phyloP scores from a whole-genome alignment of 1,140 invertebrate species.

The Mamestra configurata region DNA sequence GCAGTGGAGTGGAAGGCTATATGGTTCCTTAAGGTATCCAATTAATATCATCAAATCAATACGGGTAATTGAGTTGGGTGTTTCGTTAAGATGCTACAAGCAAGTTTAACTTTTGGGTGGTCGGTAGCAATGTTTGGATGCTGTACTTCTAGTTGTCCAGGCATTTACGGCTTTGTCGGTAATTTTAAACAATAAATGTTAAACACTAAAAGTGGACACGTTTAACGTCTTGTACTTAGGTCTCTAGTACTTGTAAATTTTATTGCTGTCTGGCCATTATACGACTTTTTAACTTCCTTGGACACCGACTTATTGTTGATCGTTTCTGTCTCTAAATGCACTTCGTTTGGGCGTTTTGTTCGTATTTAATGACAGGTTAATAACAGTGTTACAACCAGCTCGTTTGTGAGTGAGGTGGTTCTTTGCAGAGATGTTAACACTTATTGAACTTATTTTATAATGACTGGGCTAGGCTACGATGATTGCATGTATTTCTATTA shows the following conservation, averaged over 20 bases:
- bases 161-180: conserved; percentile 21
- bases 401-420: background rate
- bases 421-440: background rate
- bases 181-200: conserved; percentile 34
- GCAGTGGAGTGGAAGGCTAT: too few relatives aligned
- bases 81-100: background rate
- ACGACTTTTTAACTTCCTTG: conserved; percentile 23
- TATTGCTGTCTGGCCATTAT: conserved; percentile 26
- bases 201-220: conserved; percentile 37
- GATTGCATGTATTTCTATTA: too few relatives aligned
- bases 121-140: background rate
- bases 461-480: too few relatives aligned
- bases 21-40: too few relatives aligned
- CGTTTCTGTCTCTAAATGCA: background rate
- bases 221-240: conserved; percentile 21
- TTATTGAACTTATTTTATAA: too few relatives aligned
- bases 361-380: background rate
- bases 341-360: too few relatives aligned
- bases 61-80: background rate
- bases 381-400: background rate
- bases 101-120: conserved; percentile 23
- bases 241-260: conserved; percentile 31
- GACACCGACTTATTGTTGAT: background rate
- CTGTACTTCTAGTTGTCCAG: background rate
- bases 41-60: background rate